Conservation (phyloP, 2,797 vertebrate genomes). For the Prunella strophiata region DNA sequence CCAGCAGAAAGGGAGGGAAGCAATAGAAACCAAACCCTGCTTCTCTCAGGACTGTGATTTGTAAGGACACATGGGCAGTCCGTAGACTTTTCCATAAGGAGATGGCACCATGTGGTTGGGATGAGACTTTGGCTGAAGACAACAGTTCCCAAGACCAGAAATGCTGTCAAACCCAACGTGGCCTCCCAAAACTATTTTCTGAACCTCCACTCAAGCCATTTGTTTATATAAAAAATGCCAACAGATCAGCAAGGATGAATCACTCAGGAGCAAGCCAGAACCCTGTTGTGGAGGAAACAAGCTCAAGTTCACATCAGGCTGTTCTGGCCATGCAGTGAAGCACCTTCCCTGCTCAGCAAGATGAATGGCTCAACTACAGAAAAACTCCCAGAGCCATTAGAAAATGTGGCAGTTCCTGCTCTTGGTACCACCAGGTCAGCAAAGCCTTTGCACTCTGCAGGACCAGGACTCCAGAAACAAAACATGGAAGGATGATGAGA, state of each 20-base stretch:
- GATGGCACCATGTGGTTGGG: neutral
- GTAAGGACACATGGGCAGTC: neutral
- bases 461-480: neutral
- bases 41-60: neutral
- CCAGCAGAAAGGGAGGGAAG: neutral
- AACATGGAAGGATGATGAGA: neutral
- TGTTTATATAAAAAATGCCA: conserved; percentile 55
- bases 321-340: neutral
- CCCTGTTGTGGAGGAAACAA: neutral
- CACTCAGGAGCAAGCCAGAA: conserved; percentile 30
- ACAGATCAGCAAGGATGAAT: conserved; percentile 49
- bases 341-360: neutral
- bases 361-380: neutral
- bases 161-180: neutral
- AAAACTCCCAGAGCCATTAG: neutral
- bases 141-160: neutral
- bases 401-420: neutral
- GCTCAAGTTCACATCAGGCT: neutral
- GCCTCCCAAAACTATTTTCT: conserved; percentile 27
- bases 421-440: neutral
- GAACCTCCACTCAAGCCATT: conserved; percentile 23
- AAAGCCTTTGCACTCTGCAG: neutral
- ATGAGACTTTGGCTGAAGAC: neutral
- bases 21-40: neutral
- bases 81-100: neutral